Evolutionary conservation across 2,797 vertebrate species (phyloP), one percentile per base, ranked within the genome.

Genomic region (Galago senegalensis): DNA sequence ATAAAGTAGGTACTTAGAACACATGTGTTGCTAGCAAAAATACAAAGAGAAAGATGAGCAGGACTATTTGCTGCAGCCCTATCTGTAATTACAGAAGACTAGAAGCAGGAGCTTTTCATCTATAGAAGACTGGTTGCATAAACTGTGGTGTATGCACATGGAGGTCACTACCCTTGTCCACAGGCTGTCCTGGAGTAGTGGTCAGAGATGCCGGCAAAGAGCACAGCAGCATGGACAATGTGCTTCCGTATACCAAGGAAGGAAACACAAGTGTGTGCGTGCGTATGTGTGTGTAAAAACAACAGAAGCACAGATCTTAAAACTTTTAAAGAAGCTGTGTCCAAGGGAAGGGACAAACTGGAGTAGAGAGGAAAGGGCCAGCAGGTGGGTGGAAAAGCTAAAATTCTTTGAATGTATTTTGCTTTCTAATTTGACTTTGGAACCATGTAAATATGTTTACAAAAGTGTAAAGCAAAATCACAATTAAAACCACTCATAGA

Each of bases 161-260:
- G 23, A 21, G 46, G 60, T 9, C 18, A 7, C 13, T 43, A 16
- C 9, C 5, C 18, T 14, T 23, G 9, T 8, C 40, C 37, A 3
- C 2, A 5, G 63, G 27, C 4, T 18, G 4, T 14, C 9, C 2
- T 16, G n/a, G 20, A 17, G 18, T 18, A 10, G 23, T 18, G 2
- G 20, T 10, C 27, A 1, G 49, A 6, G 21, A 16, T 12, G 14
- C 82, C 14, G 27, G 16, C 7, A 8, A 10, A 8, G 9, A 14
- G 17, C 17, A 20, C 53, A 27, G 2, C 1, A 23, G 10, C 8
- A n/a, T 4, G 4, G 27, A 7, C 6, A 34, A 1, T 21, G 17
- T 0, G 43, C 25, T 37, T 53, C 10, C 10, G 25, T 21, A 12
- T 4, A 3, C 20, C 5, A 6, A 60, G 31, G n/a, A 40, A 72